A percentile compares a stretch with the other conserved stretches of the same genome.
Conservation (phyloP, 2,888 invertebrate genomes). For the Aspidapion aeneum region DNA sequence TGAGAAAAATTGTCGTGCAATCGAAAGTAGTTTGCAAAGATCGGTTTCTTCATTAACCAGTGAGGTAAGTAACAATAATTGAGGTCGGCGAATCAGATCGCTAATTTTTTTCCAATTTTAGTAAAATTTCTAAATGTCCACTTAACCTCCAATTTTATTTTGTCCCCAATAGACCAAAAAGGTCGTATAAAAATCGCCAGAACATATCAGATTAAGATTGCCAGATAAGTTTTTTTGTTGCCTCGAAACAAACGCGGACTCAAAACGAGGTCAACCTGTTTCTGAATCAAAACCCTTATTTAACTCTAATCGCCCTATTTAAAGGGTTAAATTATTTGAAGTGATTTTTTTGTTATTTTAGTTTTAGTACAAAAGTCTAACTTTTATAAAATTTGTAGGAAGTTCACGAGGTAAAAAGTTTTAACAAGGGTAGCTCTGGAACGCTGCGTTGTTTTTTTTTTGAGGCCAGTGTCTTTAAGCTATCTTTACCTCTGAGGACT, state of each 20-base stretch:
- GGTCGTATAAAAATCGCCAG: not conserved
- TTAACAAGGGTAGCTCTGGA: no score
- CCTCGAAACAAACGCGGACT: not conserved
- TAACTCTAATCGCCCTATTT: not conserved
- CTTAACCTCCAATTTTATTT: not conserved
- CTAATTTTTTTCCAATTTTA: no score
- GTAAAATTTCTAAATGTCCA: not conserved
- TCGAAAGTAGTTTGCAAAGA: conserved; percentile 12
- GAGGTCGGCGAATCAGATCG: no score
- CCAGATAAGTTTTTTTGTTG: not conserved
- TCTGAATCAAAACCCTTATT: not conserved
- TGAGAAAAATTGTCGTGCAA: not conserved
- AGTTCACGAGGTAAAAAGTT: no score
- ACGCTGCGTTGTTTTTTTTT: no score
- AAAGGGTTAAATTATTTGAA: not conserved
- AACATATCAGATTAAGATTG: not conserved
- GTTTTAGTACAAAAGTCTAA: no score
- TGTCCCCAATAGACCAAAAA: not conserved
- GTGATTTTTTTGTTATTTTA: not conserved
- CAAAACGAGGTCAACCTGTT: not conserved
- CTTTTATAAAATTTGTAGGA: no score
- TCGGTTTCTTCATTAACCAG: conserved; percentile 23
- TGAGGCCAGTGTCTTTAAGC: no score
- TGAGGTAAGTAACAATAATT: conserved; percentile 20
- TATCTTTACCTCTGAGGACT: no score